Conservation (phyloP, 2,888 invertebrate genomes). For the Celastrina argiolus region DNA sequence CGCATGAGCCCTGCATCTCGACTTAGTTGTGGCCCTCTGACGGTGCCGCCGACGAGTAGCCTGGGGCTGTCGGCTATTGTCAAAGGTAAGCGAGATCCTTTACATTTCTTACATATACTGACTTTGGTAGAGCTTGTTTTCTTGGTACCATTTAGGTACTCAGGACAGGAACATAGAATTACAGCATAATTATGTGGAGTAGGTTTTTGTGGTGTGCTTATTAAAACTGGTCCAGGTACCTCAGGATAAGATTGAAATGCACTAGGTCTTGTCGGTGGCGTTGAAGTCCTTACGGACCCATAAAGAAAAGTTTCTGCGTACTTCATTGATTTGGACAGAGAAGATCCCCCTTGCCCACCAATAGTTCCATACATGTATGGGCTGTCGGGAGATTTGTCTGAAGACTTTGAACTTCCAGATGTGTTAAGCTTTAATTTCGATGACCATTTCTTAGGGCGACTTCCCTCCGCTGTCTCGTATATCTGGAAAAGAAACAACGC, state of each 20-base stretch:
- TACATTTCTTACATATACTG: slow-evolving; percentile 89
- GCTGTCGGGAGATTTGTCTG: slow-evolving; percentile 69
- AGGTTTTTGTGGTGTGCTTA: slow-evolving; percentile 75
- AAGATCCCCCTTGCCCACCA: slow-evolving; percentile 81
- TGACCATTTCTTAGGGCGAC: slow-evolving; percentile 84
- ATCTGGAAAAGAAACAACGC: slow-evolving; percentile 57
- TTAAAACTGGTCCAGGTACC: slow-evolving; percentile 65
- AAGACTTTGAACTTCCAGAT: slow-evolving; percentile 64
- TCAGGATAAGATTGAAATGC: slow-evolving; percentile 72
- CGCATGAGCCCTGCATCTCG: slow-evolving; percentile 69
- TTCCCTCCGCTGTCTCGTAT: slow-evolving; percentile 71
- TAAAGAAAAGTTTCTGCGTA: slow-evolving; percentile 92
- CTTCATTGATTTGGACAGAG: slow-evolving; percentile 90
- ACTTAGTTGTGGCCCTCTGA: slow-evolving; percentile 73
- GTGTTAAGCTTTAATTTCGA: slow-evolving; percentile 81
- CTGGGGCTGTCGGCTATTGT: slow-evolving; percentile 79
- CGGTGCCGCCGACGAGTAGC: slow-evolving; percentile 78
- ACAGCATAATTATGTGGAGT: slow-evolving; percentile 82
- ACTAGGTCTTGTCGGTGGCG: slow-evolving; percentile 65
- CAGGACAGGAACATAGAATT: slow-evolving; percentile 88
- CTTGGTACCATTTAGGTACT: slow-evolving; percentile 87
- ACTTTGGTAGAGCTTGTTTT: slow-evolving; percentile 85
- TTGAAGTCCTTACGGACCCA: slow-evolving; percentile 83
- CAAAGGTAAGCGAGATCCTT: slow-evolving; percentile 86
- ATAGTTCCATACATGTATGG: slow-evolving; percentile 72